Evolutionary conservation across 2,888 invertebrate genomes (phyloP).

Genomic region (Brachynemurus nebulosus): DNA sequence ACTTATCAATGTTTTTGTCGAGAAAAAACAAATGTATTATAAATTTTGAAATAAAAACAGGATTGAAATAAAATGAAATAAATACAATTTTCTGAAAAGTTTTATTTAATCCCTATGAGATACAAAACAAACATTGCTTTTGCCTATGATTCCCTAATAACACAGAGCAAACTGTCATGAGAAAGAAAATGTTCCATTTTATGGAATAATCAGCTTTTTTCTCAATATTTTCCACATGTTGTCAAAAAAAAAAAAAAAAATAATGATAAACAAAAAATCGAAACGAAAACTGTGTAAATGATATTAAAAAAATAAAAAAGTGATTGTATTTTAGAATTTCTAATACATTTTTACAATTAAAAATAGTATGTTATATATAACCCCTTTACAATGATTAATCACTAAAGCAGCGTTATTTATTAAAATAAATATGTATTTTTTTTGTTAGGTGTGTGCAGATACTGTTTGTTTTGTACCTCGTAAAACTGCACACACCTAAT

Average conservation of each 20-base stretch:
- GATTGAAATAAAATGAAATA: not conserved
- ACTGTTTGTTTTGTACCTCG: too few relatives aligned
- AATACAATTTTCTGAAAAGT: constrained; percentile 36
- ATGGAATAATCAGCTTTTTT: constrained; percentile 17
- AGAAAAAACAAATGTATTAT: too few relatives aligned
- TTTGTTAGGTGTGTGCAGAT: too few relatives aligned
- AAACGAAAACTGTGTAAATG: constrained; percentile 6
- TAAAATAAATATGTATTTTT: too few relatives aligned
- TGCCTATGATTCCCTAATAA: constrained; percentile 35
- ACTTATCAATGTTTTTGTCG: too few relatives aligned
- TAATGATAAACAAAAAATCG: constrained; percentile 3
- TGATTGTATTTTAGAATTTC: not conserved
- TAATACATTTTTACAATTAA: constrained; percentile 1
- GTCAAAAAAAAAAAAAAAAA: constrained; percentile 19
- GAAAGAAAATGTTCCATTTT: constrained; percentile 25
- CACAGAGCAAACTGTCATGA: constrained; percentile 38
- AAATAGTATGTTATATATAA: too few relatives aligned
- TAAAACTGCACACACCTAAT: too few relatives aligned
- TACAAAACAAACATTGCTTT: constrained; percentile 47
- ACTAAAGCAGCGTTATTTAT: too few relatives aligned
- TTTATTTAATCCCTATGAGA: constrained; percentile 46
- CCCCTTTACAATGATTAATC: too few relatives aligned
- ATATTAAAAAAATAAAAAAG: constrained; percentile 10
- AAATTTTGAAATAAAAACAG: not conserved
- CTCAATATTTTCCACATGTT: constrained; percentile 12